Base-by-base conservation (phyloP, 1,140 invertebrate genomes). In the Subanguina moxae region DNA sequence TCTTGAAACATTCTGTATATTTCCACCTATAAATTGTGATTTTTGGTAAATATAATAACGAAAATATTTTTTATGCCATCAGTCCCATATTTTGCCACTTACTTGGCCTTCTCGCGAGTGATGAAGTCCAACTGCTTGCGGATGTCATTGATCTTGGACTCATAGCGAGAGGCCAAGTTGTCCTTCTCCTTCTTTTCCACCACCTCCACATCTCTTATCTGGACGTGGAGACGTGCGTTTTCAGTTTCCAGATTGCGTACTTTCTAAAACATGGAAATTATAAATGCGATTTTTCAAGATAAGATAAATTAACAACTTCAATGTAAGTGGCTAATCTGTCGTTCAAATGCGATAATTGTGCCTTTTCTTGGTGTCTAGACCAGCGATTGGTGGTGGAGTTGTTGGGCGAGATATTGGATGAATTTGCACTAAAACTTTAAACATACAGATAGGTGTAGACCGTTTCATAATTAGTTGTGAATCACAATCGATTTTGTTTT, bases 321-420 rank as follows among this genome's bases (percentile, higher is more conserved):
- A 76, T 76, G 57, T 76, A 76, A 15, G 52, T 62, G 21, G 74
- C 74, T 9, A 76, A 59, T 46, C 74, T 76, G 57, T 76, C 72
- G 62, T 76, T 76, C 57, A 76, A 46, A 52, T 71, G 23, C 19
- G 73, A 79, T 0, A 76, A 57, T 27, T 75, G 57, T 17, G 68
- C 57, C 66, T 76, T 76, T 42, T 76, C 74, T 8, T 76, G 67
- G 3, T 71, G 69, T 23, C 69, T 70, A 30, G 38, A 25, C 17
- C 48, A 70, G 1, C 66, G n/a, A 43, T 57, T 61, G 13, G 52
- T 56, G 1, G 27, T 61, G 8, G 28, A 32, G 8, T n/a, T 61
- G 38, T 61, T 61, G 17, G 38, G 27, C 3, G 28, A 32, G n/a
- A 21, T 19, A n/a, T 61, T 61, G 17, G 57, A 30, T 30, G 57